phyloP scores from a whole-genome alignment of 2,888 invertebrate genomes.

The Malachius bipustulatus region DNA sequence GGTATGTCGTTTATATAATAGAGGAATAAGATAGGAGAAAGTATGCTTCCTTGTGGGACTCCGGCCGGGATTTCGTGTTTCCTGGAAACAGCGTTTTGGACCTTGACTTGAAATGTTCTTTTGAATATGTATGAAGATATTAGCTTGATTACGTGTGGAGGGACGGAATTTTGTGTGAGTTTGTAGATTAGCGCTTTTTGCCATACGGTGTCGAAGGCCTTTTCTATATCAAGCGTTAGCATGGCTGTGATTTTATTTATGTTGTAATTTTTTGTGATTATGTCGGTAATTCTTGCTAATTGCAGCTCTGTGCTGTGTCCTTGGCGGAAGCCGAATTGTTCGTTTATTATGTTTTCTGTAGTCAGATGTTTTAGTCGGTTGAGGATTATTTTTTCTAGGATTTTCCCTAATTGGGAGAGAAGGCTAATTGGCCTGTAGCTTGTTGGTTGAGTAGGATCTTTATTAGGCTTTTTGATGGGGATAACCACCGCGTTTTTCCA shows the following conservation, averaged over 20 bases:
- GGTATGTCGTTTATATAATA: background rate
- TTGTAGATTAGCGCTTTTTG: background rate
- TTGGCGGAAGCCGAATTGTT: slow-evolving; percentile 1
- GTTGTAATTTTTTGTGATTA: background rate
- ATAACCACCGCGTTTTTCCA: slow-evolving; percentile 6
- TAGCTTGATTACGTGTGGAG: background rate
- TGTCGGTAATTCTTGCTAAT: slow-evolving; percentile 1
- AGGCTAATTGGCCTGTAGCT: background rate
- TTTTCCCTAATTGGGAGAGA: no score
- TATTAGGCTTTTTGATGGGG: slow-evolving; percentile 5
- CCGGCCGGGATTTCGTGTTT: background rate
- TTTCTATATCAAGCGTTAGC: no score
- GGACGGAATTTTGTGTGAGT: background rate
- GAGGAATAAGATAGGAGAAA: background rate
- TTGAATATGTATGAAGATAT: background rate
- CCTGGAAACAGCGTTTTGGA: background rate
- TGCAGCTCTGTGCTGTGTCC: background rate
- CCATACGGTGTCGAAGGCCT: no score
- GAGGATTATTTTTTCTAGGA: background rate
- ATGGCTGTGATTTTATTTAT: slow-evolving; percentile 4
- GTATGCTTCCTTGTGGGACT: background rate
- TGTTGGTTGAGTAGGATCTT: background rate
- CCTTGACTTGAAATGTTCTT: background rate
- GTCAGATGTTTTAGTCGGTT: background rate
- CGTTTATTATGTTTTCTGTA: background rate